These are phyloP conservation scores for Hemicentrotus pulcherrimus DNA, from an alignment of 35 echinoderm and acorn worm genomes.

Conservation along the genomic window DNA sequence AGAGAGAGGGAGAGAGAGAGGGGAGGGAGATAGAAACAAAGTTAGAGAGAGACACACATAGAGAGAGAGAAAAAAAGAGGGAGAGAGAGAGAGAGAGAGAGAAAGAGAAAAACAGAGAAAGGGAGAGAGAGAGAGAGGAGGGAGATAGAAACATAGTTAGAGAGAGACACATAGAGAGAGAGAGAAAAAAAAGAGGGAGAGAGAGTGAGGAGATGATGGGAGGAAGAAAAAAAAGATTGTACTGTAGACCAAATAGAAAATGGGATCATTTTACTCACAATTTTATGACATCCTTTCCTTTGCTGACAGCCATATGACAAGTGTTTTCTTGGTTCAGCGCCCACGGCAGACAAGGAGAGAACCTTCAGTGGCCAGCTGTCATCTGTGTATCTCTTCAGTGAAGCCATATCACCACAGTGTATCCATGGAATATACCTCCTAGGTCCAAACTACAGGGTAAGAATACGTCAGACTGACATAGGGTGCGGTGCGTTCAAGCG, in stretches of 20 bases:
- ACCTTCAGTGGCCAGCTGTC: conserved; percentile 91
- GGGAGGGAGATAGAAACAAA: too few species aligned
- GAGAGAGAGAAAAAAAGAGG: too few species aligned
- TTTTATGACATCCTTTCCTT: neutral
- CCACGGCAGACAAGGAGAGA: conserved; percentile 88
- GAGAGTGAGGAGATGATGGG: neutral
- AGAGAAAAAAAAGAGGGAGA: neutral
- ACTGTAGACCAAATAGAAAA: neutral
- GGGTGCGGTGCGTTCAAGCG: too few species aligned
- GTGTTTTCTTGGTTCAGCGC: conserved; percentile 91
- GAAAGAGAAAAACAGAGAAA: too few species aligned
- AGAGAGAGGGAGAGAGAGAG: too few species aligned
- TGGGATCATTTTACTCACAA: too few species aligned
- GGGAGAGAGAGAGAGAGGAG: too few species aligned
- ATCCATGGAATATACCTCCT: conserved; percentile 89
- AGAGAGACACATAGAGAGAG: too few species aligned
- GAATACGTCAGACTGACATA: neutral
- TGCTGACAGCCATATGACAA: conserved; percentile 93
- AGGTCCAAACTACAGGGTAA: conserved; percentile 96
- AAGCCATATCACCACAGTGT: conserved; percentile 80
- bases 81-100: too few species aligned
- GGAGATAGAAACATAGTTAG: too few species aligned
- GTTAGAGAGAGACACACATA: too few species aligned
- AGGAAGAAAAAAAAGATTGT: neutral
- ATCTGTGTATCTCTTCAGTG: conserved; percentile 97